Evolutionary conservation across 35 echinoderm and acorn worm species (phyloP).

Genomic region (Apostichopus japonicus): DNA sequence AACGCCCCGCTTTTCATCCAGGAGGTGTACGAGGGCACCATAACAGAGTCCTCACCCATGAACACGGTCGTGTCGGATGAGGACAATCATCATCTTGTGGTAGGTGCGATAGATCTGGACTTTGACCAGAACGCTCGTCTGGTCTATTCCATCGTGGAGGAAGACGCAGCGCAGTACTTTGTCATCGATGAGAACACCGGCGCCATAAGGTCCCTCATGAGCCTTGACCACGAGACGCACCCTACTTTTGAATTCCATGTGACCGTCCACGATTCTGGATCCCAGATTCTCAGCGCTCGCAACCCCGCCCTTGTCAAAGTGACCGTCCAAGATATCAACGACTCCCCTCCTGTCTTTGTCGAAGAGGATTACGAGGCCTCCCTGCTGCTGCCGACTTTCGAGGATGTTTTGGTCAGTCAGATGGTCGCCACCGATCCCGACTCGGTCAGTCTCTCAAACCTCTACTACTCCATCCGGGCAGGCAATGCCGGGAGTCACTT

Average conservation of each 20-base stretch:
- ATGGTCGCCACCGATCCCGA: slow-evolving; percentile 79
- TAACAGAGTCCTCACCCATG: slow-evolving; percentile 86
- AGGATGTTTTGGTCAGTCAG: slow-evolving; percentile 73
- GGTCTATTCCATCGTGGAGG: slow-evolving; percentile 88
- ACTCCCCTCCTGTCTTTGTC: slow-evolving; percentile 85
- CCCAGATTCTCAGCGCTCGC: slow-evolving; percentile 65
- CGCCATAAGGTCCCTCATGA: slow-evolving; percentile 83
- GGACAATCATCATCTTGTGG: slow-evolving; percentile 81
- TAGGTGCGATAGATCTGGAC: slow-evolving; percentile 85
- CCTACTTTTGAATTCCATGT: slow-evolving; percentile 85
- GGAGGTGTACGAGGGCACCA: slow-evolving; percentile 78
- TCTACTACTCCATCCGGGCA: slow-evolving; percentile 83
- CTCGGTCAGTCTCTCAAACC: slow-evolving; percentile 85
- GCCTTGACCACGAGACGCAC: slow-evolving; percentile 83
- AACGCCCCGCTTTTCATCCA: slow-evolving; percentile 78
- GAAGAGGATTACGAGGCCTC: slow-evolving; percentile 61
- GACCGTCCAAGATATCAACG: slow-evolving; percentile 91
- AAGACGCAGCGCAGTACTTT: slow-evolving; percentile 85
- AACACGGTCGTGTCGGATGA: slow-evolving; percentile 81
- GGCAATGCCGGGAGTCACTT: slow-evolving; percentile 77
- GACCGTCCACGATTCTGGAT: slow-evolving; percentile 82
- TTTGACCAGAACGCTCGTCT: slow-evolving; percentile 91
- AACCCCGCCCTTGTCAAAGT: slow-evolving; percentile 80
- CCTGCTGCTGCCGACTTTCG: slow-evolving; percentile 87
- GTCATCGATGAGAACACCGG: slow-evolving; percentile 92